Conservation (phyloP, 2,888 invertebrate species). For the Hololepta plana region DNA sequence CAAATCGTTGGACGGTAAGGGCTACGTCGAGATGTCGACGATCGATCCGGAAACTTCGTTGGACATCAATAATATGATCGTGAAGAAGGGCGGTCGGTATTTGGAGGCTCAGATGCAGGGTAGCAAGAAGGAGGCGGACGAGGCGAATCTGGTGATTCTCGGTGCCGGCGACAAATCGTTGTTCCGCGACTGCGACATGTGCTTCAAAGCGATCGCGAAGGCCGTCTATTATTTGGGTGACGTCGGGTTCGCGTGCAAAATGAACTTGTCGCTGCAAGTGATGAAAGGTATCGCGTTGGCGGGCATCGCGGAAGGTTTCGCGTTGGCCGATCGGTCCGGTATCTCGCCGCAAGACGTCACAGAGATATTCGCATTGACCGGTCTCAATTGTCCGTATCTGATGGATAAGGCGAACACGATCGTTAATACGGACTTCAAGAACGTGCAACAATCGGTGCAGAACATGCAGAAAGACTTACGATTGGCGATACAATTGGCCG, state of each 20-base stretch:
- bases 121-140: constrained; percentile 74
- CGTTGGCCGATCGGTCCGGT: constrained; percentile 81
- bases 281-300: constrained; percentile 82
- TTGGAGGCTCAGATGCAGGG: constrained; percentile 85
- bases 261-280: constrained; percentile 82
- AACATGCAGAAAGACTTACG: constrained; percentile 94
- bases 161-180: constrained; percentile 80
- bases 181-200: constrained; percentile 86
- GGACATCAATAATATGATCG: constrained; percentile 82
- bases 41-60: constrained; percentile 86
- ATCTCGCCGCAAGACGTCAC: constrained; percentile 76
- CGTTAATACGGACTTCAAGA: constrained; percentile 17
- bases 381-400: constrained; percentile 65
- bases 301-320: constrained; percentile 83
- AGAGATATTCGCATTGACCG: constrained; percentile 72
- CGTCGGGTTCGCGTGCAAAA: constrained; percentile 84
- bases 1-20: constrained; percentile 50
- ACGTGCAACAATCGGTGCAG: constrained; percentile 56
- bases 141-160: constrained; percentile 76
- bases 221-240: constrained; percentile 84
- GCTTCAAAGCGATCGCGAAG: constrained; percentile 89
- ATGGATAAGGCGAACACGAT: constrained; percentile 57
- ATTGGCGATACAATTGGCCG: constrained; percentile 72
- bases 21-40: constrained; percentile 93
- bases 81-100: constrained; percentile 75